phyloP scores from a whole-genome alignment of 1,140 invertebrate species.

The Olivierus martensii region DNA sequence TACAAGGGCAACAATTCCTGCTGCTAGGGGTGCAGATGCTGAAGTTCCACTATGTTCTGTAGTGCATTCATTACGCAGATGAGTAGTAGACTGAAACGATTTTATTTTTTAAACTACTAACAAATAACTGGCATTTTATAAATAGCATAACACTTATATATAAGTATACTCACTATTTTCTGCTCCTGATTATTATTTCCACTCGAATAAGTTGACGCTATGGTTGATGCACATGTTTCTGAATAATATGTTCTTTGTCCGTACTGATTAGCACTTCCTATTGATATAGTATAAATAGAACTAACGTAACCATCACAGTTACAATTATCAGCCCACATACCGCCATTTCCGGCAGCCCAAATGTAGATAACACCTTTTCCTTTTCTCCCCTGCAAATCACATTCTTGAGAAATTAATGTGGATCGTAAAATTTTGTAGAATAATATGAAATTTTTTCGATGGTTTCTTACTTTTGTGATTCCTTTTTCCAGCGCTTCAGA shows the following conservation, averaged over 20 bases:
- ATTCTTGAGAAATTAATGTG: no score
- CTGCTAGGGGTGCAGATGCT: constrained; percentile 65
- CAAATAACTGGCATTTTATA: no score
- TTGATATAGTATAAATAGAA: constrained; percentile 30
- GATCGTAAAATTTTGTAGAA: no score
- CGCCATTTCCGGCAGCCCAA: constrained; percentile 38
- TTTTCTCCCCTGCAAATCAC: constrained; percentile 27
- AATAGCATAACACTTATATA: no score
- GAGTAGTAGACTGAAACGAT: constrained; percentile 50
- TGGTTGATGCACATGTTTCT: constrained; percentile 31
- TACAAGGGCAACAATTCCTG: constrained; percentile 67
- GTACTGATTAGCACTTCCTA: constrained; percentile 28
- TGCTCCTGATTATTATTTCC: constrained; percentile 10
- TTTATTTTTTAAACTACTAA: no score
- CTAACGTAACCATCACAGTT: constrained; percentile 35
- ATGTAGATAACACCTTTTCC: constrained; percentile 33
- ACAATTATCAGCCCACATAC: constrained; percentile 30
- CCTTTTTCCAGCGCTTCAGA: constrained; percentile 26
- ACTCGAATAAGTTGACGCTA: constrained; percentile 33
- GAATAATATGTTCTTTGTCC: constrained; percentile 30
- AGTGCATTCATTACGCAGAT: constrained; percentile 59
- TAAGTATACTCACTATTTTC: background rate
- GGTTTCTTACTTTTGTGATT: constrained; percentile 23
- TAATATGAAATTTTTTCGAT: no score
- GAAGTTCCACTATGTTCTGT: constrained; percentile 65